phyloP scores from a whole-genome alignment of 2,113 vertebrate species.

The Cyanocitta stelleri region DNA sequence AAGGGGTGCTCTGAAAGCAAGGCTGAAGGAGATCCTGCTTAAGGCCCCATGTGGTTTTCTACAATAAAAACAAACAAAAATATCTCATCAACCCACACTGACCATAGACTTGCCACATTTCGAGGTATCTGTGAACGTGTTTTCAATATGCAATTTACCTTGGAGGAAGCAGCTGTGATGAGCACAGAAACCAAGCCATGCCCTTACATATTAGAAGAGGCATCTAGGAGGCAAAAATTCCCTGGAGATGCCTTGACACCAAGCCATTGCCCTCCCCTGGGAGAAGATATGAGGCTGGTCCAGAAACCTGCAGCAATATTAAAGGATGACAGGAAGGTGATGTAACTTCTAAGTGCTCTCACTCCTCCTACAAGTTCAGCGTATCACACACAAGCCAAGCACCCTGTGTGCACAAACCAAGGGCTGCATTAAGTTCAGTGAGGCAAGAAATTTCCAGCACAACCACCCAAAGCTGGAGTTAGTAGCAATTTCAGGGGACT shows the following conservation, averaged over 20 bases:
- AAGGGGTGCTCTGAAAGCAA: not conserved
- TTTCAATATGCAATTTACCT: not conserved
- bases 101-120: not conserved
- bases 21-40: not conserved
- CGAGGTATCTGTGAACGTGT: not conserved
- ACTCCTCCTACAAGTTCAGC: not conserved
- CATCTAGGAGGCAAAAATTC: not conserved
- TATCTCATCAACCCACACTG: not conserved
- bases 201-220: not conserved
- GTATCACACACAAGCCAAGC: not conserved
- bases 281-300: not conserved
- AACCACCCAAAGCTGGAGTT: not conserved
- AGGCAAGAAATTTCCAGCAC: not conserved
- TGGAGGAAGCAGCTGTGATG: not conserved
- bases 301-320: not conserved
- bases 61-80: not conserved
- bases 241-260: not conserved
- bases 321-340: not conserved
- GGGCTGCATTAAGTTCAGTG: not conserved
- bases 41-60: not conserved
- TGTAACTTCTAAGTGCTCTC: not conserved
- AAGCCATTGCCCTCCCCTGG: not conserved
- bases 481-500: not conserved
- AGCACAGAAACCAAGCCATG: not conserved
- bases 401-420: not conserved